Evolutionary conservation across 2,113 vertebrate genomes (phyloP), one percentile per base, ranked within the genome.

Genomic region (Xiphias gladius): DNA sequence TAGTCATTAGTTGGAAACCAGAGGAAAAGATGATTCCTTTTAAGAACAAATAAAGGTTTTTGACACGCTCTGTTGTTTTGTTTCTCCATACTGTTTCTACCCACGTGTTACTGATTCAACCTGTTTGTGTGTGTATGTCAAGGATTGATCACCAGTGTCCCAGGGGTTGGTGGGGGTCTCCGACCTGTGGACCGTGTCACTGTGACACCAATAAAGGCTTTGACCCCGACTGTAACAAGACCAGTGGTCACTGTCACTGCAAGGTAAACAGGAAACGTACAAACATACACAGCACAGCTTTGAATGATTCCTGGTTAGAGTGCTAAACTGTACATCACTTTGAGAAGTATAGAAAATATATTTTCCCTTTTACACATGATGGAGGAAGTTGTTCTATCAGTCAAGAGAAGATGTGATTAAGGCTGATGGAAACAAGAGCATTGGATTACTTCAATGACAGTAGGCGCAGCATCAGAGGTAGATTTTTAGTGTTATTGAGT

Each of bases 91-190:
- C 35, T 61, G 24, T 65, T 58, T 52, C 37, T 55, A 61, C 41
- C 46, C 48, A 59, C 39, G 50, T 26, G 9, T 80, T 41, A 35
- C 43, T 75, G 30, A 73, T 63, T 64, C 20, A 16, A 65, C 13
- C 39, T 76, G 43, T 59, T 3, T 55, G 14, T 86, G 24, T 75
- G 35, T 83, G 41, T 71, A 35, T 71, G 8, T 87, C 32, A 54
- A 99, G 98, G 95, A 96, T 97, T 89, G 97, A 99, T 90, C 97
- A 98, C 89, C 98, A 99, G 80, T 99, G 98, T 83, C 98, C 98
- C 0, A 95, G 97, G 79, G 98, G 98, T 19, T 99, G 98, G 98
- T 99, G 98, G 98, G 98, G 98, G 7, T 98, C 93, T 91, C 97
- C 97, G 1, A 96, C 95, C 61, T 99, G 98, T 16, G 98, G 98